Percentiles rank a stretch among this genome's conserved stretches.
Conservation (phyloP, 2,888 invertebrate genomes). For the Sceliomorpha sp. region DNA sequence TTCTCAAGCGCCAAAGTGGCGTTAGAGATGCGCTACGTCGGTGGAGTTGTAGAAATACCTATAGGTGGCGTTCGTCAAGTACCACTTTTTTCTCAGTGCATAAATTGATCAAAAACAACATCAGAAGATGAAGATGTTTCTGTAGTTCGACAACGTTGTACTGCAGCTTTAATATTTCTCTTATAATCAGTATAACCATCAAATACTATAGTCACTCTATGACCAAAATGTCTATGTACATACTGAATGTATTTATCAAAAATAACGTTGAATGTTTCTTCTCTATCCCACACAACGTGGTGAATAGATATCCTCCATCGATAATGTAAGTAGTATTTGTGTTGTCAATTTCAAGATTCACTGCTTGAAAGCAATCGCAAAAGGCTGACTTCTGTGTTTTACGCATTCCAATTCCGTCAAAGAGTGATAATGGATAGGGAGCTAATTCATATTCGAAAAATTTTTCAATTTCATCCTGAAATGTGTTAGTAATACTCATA, state of each 20-base stretch:
- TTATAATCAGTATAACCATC: conserved; percentile 45
- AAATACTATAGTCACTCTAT: conserved; percentile 32
- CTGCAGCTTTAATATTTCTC: too few relatives aligned
- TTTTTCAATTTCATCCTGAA: conserved; percentile 46
- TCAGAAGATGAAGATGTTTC: too few relatives aligned
- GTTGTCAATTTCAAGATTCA: too few relatives aligned
- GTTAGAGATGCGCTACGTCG: too few relatives aligned
- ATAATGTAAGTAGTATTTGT: too few relatives aligned
- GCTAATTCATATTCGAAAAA: conserved; percentile 55
- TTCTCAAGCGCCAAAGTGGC: too few relatives aligned
- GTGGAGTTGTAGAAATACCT: too few relatives aligned
- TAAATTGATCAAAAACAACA: too few relatives aligned
- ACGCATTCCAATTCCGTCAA: conserved; percentile 60
- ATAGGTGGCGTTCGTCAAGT: too few relatives aligned
- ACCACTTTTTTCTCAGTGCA: too few relatives aligned
- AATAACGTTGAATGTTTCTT: conserved; percentile 60
- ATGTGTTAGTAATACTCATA: conserved; percentile 40
- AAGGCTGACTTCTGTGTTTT: conserved; percentile 35
- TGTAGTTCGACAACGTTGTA: too few relatives aligned
- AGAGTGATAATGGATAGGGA: conserved; percentile 55
- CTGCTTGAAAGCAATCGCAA: conserved; percentile 49
- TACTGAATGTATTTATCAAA: conserved; percentile 63
- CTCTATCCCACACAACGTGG: conserved; percentile 68
- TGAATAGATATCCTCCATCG: conserved; percentile 68
- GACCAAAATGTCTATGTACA: conserved; percentile 45